phyloP scores from a whole-genome alignment of 2,797 vertebrate genomes.

The Dromococcyx pavoninus region DNA sequence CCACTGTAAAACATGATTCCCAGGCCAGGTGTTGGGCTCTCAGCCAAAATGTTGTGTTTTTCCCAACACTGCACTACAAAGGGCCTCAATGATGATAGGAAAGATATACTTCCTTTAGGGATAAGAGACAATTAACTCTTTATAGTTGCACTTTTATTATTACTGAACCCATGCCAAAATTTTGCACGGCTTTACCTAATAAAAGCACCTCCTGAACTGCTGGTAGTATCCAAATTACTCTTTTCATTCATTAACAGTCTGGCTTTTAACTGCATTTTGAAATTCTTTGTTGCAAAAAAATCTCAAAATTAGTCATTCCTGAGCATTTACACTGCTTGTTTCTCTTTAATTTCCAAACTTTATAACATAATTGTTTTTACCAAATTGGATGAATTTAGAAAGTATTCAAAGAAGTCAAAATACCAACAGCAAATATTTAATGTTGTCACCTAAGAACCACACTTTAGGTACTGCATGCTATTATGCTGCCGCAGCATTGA shows the following conservation, averaged over 20 bases:
- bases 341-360: conserved; percentile 15
- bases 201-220: conserved; percentile 55
- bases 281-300: conserved; percentile 33
- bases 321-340: background rate
- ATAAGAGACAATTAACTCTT: conserved; percentile 70
- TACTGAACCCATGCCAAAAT: conserved; percentile 59
- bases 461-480: background rate
- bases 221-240: conserved; percentile 41
- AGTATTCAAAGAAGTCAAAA: background rate
- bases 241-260: conserved; percentile 42
- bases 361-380: background rate
- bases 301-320: conserved; percentile 18
- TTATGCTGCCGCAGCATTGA: background rate
- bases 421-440: background rate
- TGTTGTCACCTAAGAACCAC: background rate
- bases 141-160: conserved; percentile 64
- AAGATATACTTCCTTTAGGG: conserved; percentile 71
- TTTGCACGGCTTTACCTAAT: conserved; percentile 49
- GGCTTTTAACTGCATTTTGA: conserved; percentile 43
- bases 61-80: conserved; percentile 59
- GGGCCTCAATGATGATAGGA: conserved; percentile 59
- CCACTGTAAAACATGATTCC: conserved; percentile 64
- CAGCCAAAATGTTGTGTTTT: conserved; percentile 62
- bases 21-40: conserved; percentile 69
- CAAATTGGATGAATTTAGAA: conserved; percentile 30